Percentiles rank a stretch among this genome's conserved stretches.
These are phyloP conservation scores for Chaunax sp. DNA, from an alignment of 2,797 vertebrate genomes.

Conservation along the genomic window DNA sequence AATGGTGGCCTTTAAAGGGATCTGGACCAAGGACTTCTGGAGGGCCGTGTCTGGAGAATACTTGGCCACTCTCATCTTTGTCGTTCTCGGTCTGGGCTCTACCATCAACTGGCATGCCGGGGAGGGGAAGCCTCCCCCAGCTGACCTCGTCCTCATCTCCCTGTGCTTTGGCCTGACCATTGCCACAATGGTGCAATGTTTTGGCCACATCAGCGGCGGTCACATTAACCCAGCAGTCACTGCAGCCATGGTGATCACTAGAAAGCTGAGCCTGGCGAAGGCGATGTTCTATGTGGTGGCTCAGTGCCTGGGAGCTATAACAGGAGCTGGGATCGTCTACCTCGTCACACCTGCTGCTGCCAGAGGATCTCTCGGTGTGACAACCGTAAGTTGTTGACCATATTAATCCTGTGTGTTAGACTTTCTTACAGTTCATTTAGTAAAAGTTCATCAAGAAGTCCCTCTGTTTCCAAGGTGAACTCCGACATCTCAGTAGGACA, in stretches of 20 bases:
- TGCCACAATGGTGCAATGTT: slow-evolving; percentile 95
- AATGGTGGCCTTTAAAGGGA: slow-evolving; percentile 95
- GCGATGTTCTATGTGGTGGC: slow-evolving; percentile 91
- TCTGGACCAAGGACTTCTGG: slow-evolving; percentile 98
- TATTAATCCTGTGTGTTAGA: background rate
- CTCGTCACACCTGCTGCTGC: slow-evolving; percentile 88
- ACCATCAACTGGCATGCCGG: slow-evolving; percentile 91
- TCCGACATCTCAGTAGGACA: slow-evolving; percentile 87
- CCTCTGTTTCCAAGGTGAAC: slow-evolving; percentile 85
- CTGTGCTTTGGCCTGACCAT: slow-evolving; percentile 97
- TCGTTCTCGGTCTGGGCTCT: slow-evolving; percentile 92
- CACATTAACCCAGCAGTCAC: slow-evolving; percentile 97
- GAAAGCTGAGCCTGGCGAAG: slow-evolving; percentile 94
- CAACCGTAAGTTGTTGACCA: slow-evolving; percentile 80
- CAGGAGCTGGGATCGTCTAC: slow-evolving; percentile 90
- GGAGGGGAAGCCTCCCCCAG: slow-evolving; percentile 84
- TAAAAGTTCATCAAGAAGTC: background rate
- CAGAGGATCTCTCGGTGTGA: slow-evolving; percentile 88
- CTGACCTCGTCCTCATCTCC: slow-evolving; percentile 93
- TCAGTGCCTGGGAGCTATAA: slow-evolving; percentile 92
- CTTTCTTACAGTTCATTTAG: background rate
- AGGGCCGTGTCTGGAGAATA: slow-evolving; percentile 93
- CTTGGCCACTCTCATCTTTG: slow-evolving; percentile 93
- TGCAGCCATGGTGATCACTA: slow-evolving; percentile 91
- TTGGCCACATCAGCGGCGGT: slow-evolving; percentile 94